Percentiles rank a stretch among this genome's conserved stretches.
These are phyloP conservation scores for Brachionichthys hirsutus DNA, from an alignment of 2,113 vertebrate genomes.

Conservation along the genomic window DNA sequence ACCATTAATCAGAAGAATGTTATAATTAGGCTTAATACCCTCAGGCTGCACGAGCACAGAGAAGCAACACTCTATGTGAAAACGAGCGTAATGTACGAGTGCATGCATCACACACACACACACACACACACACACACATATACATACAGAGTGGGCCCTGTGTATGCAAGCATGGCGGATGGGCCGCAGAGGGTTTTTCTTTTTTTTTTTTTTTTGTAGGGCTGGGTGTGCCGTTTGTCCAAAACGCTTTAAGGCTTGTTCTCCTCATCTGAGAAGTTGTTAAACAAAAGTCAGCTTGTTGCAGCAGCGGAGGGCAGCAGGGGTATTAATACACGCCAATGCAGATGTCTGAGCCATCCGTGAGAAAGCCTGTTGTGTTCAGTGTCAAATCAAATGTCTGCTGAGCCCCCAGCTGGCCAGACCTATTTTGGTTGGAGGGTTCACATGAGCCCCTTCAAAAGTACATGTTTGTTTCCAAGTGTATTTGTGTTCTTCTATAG, in stretches of 20 bases:
- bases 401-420: slow-evolving; percentile 41
- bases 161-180: slow-evolving; percentile 36
- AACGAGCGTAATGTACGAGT: slow-evolving; percentile 65
- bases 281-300: slow-evolving; percentile 77
- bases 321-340: slow-evolving; percentile 63
- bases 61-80: slow-evolving; percentile 61
- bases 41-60: slow-evolving; percentile 51
- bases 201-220: slow-evolving; percentile 2
- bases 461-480: slow-evolving; percentile 62
- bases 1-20: slow-evolving; percentile 73
- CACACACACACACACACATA: slow-evolving; percentile 33
- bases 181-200: slow-evolving; percentile 43
- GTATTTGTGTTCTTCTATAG: slow-evolving; percentile 17
- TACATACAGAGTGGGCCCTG: slow-evolving; percentile 39
- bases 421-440: slow-evolving; percentile 62
- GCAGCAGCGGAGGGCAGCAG: slow-evolving; percentile 41
- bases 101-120: slow-evolving; percentile 51
- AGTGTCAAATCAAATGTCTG: slow-evolving; percentile 53
- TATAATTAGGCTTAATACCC: slow-evolving; percentile 74
- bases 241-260: slow-evolving; percentile 71
- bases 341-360: slow-evolving; percentile 49
- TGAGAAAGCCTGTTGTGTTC: slow-evolving; percentile 68
- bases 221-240: slow-evolving; percentile 58
- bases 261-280: slow-evolving; percentile 54
- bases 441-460: slow-evolving; percentile 61